Conservation (phyloP, 2,797 vertebrate genomes). For the Poecile montanus region DNA sequence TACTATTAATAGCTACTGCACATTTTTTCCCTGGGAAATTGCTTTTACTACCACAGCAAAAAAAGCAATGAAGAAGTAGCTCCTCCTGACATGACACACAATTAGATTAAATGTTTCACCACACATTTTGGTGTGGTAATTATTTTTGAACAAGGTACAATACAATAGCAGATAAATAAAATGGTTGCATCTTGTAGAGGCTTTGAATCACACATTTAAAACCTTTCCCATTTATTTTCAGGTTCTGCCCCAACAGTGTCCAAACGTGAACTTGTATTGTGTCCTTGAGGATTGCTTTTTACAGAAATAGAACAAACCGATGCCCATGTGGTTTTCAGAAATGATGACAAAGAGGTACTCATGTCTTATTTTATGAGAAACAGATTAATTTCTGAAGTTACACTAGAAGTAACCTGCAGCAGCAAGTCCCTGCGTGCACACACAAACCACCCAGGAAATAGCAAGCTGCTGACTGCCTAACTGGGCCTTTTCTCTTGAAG, state of each 20-base stretch:
- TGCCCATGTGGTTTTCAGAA: neutral
- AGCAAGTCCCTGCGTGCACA: neutral
- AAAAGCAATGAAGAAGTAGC: neutral
- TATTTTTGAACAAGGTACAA: neutral
- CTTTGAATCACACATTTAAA: neutral
- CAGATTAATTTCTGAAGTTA: neutral
- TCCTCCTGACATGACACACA: neutral
- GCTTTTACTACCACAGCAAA: neutral
- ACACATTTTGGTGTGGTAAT: neutral
- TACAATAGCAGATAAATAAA: neutral
- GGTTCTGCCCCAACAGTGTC: neutral
- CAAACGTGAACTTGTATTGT: neutral
- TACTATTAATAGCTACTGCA: neutral
- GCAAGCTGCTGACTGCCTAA: neutral
- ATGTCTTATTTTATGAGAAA: neutral
- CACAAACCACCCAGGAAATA: slow-evolving; percentile 35
- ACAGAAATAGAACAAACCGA: neutral
- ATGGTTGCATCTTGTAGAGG: neutral
- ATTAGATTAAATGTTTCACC: neutral
- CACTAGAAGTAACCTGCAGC: neutral
- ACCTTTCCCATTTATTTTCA: neutral
- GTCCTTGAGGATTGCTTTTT: neutral
- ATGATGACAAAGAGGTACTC: neutral
- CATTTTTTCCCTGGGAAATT: neutral
- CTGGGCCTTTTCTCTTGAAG: neutral